Percentiles rank a stretch among this genome's conserved stretches.
phyloP scores from a whole-genome alignment of 2,113 vertebrate genomes.

The Sturnira hondurensis region DNA sequence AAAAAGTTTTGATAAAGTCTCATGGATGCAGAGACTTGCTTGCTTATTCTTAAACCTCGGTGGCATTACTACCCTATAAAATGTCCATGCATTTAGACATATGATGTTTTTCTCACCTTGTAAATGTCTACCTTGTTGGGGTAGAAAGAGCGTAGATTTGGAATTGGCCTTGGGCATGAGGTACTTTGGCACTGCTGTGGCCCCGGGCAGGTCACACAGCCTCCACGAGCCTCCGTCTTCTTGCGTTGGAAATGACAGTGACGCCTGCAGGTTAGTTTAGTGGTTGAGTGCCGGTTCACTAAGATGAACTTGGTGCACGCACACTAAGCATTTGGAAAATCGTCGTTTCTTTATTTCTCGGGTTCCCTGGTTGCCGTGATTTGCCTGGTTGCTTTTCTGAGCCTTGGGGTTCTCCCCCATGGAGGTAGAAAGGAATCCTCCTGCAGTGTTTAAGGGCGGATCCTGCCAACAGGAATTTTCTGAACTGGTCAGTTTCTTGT shows the following conservation, averaged over 20 bases:
- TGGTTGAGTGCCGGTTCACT: not conserved
- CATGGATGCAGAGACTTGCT: not conserved
- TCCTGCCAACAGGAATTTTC: not conserved
- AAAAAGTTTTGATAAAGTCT: not conserved
- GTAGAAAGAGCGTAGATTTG: not conserved
- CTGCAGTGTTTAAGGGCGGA: not conserved
- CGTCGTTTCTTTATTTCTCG: not conserved
- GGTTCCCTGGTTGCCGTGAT: not conserved
- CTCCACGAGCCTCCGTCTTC: not conserved
- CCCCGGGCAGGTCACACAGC: not conserved
- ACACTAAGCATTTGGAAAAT: not conserved
- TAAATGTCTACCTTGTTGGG: not conserved
- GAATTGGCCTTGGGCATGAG: not conserved
- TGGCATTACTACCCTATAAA: fast-evolving
- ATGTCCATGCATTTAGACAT: not conserved
- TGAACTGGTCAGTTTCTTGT: not conserved
- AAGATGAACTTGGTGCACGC: not conserved
- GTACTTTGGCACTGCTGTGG: not conserved
- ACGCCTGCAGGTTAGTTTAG: not conserved
- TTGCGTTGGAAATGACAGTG: not conserved
- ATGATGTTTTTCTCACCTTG: not conserved
- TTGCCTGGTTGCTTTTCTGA: not conserved
- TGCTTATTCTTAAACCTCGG: not conserved
- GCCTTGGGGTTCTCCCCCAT: not conserved
- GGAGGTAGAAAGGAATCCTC: not conserved